Base-by-base conservation (phyloP, 2,888 invertebrate genomes). In the Galerucella nymphaeae region DNA sequence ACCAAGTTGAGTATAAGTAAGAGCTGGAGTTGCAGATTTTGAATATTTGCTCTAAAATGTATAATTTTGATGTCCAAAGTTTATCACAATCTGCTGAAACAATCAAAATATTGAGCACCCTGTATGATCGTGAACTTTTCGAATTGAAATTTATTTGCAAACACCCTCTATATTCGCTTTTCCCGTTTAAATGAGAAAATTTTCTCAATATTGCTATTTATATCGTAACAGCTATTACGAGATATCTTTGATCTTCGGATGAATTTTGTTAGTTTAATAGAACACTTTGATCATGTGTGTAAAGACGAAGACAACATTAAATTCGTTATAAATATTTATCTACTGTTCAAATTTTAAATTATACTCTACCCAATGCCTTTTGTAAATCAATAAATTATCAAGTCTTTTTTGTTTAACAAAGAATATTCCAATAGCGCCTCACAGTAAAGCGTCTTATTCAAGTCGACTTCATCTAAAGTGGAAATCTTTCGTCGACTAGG, bases 401-500 rank as follows among this genome's bases (percentile, higher is more conserved):
- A 30, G 30, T 8, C 8, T 8, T 30, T 30, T 30, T 30, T 30
- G 8, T 30, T 30, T 30, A 30, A 30, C 30, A 30, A 30, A 30
- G 30, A 30, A 30, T 8, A 30, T 30, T 30, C 30, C 8, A 8
- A 30, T 30, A 30, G 30, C 30, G 30, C 0, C 30, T 2, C 30
- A 2, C 38, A n/a, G 38, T 30, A 59, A 59, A 59, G 38, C 23
- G 14, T 38, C n/a, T 58, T 64, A 64, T 72, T 69, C 64, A 53
- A 58, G 50, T 53, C 65, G 53, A 69, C 69, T 55, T 57, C 58
- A 72, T 63, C 69, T 30, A 30, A 65, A 16, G 65, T 50, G 18
- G 38, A 14, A 53, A 57, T 57, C 42, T 66, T 57, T 66, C 68
- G 50, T 41, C 61, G 42, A 58, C 48, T 66, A 38, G n/a, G n/a